Base-by-base conservation (phyloP, 2,888 invertebrate species). In the Ptychoptera albimana region DNA sequence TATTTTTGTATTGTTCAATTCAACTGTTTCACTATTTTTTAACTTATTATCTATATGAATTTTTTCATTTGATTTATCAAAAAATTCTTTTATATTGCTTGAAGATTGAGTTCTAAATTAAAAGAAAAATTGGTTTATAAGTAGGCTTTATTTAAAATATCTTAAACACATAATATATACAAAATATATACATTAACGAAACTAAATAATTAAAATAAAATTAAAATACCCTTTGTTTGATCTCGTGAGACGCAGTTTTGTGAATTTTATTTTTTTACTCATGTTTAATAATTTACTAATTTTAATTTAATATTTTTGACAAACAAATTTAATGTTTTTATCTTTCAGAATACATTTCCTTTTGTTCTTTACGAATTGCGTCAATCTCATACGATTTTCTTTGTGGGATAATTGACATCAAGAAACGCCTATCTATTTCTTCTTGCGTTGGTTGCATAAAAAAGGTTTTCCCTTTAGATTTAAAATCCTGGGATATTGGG, bases 211-310 rank as follows among this genome's bases (percentile, higher is more conserved):
- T 5, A 23, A 23, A 23, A 23, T 7, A 5, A 23, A 23, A 23
- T 5, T 23, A 23, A 23, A 5, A 7, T 23, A 23, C 23, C 23
- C 23, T 23, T 23, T 23, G 23, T 23, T 23, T 23, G 23, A 3
- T 29, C 50, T 46, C 2, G 57, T 52, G 39, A 56, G 44, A 44
- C 60, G 57, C 1, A 63, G 48, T 50, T 61, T 64, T 37, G 50
- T 55, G 35, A 61, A 54, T 47, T 61, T 60, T 1, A 54, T 54
- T 50, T 52, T 58, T 12, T 54, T 54, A 45, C 57, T 60, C 63
- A 64, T 63, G n/a, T 13, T 11, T 46, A 35, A 4, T 10, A 2
- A n/a, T n/a, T 14, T 11, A 12, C 5, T n/a, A 23, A 23, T 23
- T 23, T 23, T 23, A 23, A 23, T 23, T 23, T 23, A 5, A 40